Base-by-base conservation (phyloP, 2,888 invertebrate species). In the Cataglyphis cursor region DNA sequence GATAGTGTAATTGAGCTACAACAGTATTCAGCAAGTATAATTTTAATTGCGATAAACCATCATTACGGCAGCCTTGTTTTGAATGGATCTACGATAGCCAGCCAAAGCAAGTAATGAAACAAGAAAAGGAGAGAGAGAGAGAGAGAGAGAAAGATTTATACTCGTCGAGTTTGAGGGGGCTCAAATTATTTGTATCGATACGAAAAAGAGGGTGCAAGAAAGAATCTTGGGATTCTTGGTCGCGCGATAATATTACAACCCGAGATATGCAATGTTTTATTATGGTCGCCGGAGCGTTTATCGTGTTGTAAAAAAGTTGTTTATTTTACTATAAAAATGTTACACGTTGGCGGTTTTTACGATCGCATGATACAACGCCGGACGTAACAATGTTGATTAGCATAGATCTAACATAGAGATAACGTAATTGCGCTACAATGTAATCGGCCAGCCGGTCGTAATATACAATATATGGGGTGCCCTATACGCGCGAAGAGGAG, bases 361-460 rank as follows among this genome's bases (percentile, higher is more conserved):
- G 57, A 78, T 68, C 61, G 62, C 51, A 74, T 70, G 73, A 70
- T 81, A 72, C 21, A 18, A 24, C 59, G 12, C 44, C 15, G 48
- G 62, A 21, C n/a, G 48, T 80, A 78, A 78, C 70, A 80, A 59
- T 70, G 74, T 85, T 65, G n/a, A 81, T 83, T 81, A 86, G 59
- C 59, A 64, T 51, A 82, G 88, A 88, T 88, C 80, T 57, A 80
- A 70, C 59, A 21, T 51, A 70, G 10, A 24, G 61, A 87, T 88
- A 88, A 35, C 15, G 73, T 86, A 82, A 88, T 88, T 73, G 83
- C 61, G 61, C 59, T 76, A 81, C 82, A 81, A 75, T 81, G 48
- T 81, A 73, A 68, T 61, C 24, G 44, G 66, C 54, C 61, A 31
- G 68, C 12, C 38, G 51, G 48, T 75, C 54, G 66, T 76, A 76